These are phyloP conservation scores for Acanthaster planci DNA, from an alignment of 35 echinoderm and acorn worm species.

Conservation along the genomic window DNA sequence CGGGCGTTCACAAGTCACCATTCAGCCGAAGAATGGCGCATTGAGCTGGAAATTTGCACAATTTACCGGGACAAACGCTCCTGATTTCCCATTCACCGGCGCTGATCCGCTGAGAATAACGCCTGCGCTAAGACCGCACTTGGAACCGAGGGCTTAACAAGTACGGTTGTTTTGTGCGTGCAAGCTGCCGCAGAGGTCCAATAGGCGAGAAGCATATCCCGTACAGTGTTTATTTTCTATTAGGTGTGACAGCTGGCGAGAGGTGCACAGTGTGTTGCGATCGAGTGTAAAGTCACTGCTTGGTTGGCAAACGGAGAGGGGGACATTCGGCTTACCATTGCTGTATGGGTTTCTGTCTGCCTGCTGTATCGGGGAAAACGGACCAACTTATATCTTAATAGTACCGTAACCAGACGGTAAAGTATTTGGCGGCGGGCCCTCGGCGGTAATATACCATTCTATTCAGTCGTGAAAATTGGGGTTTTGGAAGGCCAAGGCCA, in stretches of 20 bases:
- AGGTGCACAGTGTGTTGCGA: not conserved
- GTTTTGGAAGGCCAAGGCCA: conserved; percentile 30
- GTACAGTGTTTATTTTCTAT: conserved; percentile 60
- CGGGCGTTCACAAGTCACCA: conserved; percentile 45
- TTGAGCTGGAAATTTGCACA: conserved; percentile 73
- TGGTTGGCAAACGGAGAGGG: not conserved
- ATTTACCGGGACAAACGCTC: conserved; percentile 75
- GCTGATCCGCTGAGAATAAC: conserved; percentile 57
- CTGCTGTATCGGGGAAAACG: not conserved
- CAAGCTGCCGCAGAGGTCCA: conserved; percentile 27
- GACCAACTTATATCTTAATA: not conserved
- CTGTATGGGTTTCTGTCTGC: not conserved
- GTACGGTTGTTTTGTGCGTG: conserved; percentile 48
- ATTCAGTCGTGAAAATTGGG: conserved; percentile 33
- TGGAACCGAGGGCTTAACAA: conserved; percentile 47
- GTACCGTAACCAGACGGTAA: not conserved
- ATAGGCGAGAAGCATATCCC: conserved; percentile 40
- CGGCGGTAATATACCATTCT: not conserved
- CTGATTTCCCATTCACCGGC: conserved; percentile 68
- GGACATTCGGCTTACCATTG: not conserved
- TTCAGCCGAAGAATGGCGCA: conserved; percentile 39
- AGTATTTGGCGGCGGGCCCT: not conserved
- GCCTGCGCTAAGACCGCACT: conserved; percentile 13
- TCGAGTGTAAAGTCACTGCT: not conserved
- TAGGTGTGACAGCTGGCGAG: conserved; percentile 50